phyloP scores from a whole-genome alignment of 2,797 vertebrate species.

The Gobio occitaniae region DNA sequence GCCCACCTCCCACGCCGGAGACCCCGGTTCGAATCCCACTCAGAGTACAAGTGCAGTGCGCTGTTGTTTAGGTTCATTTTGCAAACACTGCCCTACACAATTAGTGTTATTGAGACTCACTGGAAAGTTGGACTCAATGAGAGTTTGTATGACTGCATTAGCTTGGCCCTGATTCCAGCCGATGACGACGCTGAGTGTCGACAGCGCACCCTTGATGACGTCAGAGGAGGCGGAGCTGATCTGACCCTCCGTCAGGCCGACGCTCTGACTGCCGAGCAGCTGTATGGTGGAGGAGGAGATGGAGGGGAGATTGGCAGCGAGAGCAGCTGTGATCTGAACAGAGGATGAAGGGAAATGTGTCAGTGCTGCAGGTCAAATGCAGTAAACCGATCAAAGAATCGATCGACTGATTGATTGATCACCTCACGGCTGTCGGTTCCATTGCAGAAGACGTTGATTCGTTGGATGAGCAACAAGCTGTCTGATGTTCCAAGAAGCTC shows the following conservation, averaged over 20 bases:
- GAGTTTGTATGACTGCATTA: slow-evolving; percentile 60
- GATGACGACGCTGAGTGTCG: slow-evolving; percentile 59
- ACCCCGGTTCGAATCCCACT: too few relatives aligned
- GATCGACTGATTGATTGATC: neutral
- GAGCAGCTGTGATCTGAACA: slow-evolving; percentile 65
- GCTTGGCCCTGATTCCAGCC: slow-evolving; percentile 72
- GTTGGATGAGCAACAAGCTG: slow-evolving; percentile 53
- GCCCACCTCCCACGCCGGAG: too few relatives aligned
- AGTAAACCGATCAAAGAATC: slow-evolving; percentile 7
- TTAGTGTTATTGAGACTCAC: slow-evolving; percentile 52
- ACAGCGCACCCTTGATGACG: slow-evolving; percentile 63
- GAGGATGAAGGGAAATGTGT: neutral
- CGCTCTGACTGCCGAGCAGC: slow-evolving; percentile 61
- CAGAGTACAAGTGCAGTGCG: too few relatives aligned
- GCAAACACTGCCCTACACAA: neutral
- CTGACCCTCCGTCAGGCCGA: slow-evolving; percentile 66
- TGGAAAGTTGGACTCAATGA: slow-evolving; percentile 61
- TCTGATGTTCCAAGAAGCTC: slow-evolving; percentile 53
- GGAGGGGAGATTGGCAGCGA: slow-evolving; percentile 68
- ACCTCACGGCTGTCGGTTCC: slow-evolving; percentile 65
- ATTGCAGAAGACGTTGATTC: slow-evolving; percentile 64
- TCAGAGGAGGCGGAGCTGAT: slow-evolving; percentile 55
- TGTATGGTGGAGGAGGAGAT: slow-evolving; percentile 56
- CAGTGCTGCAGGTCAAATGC: neutral
- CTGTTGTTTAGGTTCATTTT: neutral